A percentile compares a stretch with the other conserved stretches of the same genome.
Evolutionary conservation across 2,113 vertebrate species (phyloP).

Genomic region (Stomatorhinus ivindoensis): DNA sequence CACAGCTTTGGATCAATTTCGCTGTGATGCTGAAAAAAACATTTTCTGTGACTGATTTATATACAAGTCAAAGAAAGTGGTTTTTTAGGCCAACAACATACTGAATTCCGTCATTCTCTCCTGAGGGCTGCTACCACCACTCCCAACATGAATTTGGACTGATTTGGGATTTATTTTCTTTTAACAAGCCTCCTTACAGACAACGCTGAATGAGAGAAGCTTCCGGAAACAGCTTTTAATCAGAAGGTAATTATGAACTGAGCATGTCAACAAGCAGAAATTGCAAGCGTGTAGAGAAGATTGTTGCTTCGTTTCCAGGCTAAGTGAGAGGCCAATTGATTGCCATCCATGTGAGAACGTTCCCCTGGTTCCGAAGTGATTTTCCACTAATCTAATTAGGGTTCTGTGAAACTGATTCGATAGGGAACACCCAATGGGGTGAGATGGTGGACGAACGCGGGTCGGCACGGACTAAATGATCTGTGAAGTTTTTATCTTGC

Average conservation of each 20-base stretch:
- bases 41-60: not conserved
- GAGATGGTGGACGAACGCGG: not conserved
- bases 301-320: conserved; percentile 8
- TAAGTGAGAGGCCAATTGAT: conserved; percentile 14
- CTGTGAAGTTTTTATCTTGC: not conserved
- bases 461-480: not conserved
- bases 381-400: conserved; percentile 17
- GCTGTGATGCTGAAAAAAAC: not conserved
- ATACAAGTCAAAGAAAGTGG: not conserved
- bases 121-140: not conserved
- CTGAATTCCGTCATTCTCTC: not conserved
- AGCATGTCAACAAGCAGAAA: conserved; percentile 11
- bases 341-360: not conserved
- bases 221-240: conserved; percentile 13
- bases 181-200: not conserved
- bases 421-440: not conserved
- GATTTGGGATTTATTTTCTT: conserved; percentile 8
- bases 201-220: not conserved
- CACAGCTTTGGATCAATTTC: not conserved
- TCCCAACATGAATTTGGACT: not conserved
- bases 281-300: not conserved
- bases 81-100: not conserved
- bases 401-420: not conserved
- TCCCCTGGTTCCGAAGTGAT: not conserved
- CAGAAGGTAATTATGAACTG: not conserved